A percentile compares a stretch with the other conserved stretches of the same genome.
These are phyloP conservation scores for Choristoneura rosaceana DNA, from an alignment of 2,888 invertebrate species.

Conservation along the genomic window DNA sequence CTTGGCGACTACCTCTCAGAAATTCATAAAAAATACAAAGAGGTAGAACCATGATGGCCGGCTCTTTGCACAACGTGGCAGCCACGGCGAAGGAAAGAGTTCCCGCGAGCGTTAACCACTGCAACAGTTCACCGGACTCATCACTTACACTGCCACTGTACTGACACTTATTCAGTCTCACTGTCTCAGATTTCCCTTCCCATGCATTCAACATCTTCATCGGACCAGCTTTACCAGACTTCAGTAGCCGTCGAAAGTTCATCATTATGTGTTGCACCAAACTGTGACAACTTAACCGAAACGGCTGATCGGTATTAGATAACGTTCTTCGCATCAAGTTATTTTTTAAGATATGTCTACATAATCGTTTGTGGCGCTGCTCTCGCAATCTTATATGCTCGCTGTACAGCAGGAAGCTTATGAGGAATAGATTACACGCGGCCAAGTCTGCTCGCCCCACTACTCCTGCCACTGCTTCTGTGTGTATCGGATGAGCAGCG, in stretches of 20 bases:
- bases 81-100: constrained; percentile 89
- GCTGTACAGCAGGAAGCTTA: constrained; percentile 94
- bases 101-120: constrained; percentile 86
- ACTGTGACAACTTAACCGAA: constrained; percentile 77
- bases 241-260: constrained; percentile 74
- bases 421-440: constrained; percentile 95
- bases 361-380: constrained; percentile 67
- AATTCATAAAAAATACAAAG: constrained; percentile 96
- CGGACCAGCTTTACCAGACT: constrained; percentile 74
- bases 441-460: constrained; percentile 98
- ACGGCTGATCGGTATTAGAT: constrained; percentile 68
- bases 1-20: constrained; percentile 83
- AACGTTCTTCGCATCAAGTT: constrained; percentile 55
- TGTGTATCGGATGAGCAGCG: constrained; percentile 98
- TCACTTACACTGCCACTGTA: constrained; percentile 76
- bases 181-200: constrained; percentile 65
- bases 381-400: constrained; percentile 90
- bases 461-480: constrained; percentile 97
- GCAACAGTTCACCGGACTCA: constrained; percentile 75
- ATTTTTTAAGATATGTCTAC: constrained; percentile 69
- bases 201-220: constrained; percentile 71
- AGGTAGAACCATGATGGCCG: constrained; percentile 95
- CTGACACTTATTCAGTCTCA: constrained; percentile 72
- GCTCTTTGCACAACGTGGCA: constrained; percentile 97
- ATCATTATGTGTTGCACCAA: constrained; percentile 77